Conservation (phyloP, 2,113 vertebrate genomes). For the Solea solea region DNA sequence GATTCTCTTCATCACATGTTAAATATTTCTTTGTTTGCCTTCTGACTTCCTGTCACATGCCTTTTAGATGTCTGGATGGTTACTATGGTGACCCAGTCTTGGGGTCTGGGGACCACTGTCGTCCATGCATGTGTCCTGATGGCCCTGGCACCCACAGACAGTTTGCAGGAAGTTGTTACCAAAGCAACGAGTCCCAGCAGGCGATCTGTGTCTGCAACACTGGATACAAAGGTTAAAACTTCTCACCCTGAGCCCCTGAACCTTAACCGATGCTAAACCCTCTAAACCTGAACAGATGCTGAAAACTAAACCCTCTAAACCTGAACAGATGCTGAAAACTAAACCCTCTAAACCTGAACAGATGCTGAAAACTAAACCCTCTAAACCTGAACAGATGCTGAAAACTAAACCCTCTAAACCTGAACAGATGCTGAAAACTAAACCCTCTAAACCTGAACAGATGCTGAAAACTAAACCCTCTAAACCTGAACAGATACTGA, state of each 20-base stretch:
- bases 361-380: no score
- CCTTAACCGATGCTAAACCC: no score
- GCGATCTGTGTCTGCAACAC: constrained; percentile 87
- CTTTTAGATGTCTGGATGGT: constrained; percentile 87
- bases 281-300: no score
- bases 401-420: no score
- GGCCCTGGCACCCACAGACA: constrained; percentile 89
- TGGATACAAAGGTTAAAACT: constrained; percentile 88
- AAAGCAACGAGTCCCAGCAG: constrained; percentile 81
- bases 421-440: no score
- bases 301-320: no score
- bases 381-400: no score
- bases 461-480: no score
- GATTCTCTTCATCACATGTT: neutral
- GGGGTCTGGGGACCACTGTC: constrained; percentile 94
- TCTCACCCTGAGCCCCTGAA: neutral
- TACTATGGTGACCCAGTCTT: constrained; percentile 93
- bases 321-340: no score
- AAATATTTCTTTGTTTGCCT: neutral
- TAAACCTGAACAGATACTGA: no score
- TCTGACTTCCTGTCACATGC: neutral
- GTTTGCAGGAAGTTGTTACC: constrained; percentile 91
- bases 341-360: no score
- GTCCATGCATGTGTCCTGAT: constrained; percentile 92
- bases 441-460: no score